Base-by-base conservation (phyloP, 2,113 vertebrate genomes). In the Brachypodius melanocephalos region DNA sequence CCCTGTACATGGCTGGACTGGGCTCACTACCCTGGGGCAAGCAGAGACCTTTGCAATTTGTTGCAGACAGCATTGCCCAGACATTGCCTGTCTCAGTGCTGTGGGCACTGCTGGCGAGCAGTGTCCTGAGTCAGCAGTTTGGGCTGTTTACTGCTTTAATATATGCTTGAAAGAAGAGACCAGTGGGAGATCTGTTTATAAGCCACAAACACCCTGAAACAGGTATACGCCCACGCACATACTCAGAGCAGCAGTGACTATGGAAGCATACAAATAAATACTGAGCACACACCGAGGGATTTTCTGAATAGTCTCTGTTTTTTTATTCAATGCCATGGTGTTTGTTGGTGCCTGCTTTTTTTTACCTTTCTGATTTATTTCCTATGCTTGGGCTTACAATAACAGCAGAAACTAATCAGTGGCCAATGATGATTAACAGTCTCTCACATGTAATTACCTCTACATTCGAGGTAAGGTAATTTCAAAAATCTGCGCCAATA, bases 361-460 rank as follows among this genome's bases (percentile, higher is more conserved):
- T 78, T 71, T 20, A 21, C 11, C 29, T 59, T 84, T 24, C 51
- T 54, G 80, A 91, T 91, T 89, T 74, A 78, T 91, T 94, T 94
- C 51, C 51, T 81, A 25, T 12, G 69, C 66, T 72, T 17, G 8
- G 68, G 61, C 74, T 87, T 40, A 86, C 66, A 88, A 58, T 57
- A 92, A 87, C 67, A 87, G 89, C 66, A 92, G 85, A 96, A 91
- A 93, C 83, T 94, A 94, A 95, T 95, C 92, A 75, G 85, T 91
- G 72, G 92, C 90, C 89, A 91, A 46, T 59, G 75, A 68, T 80
- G 88, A 96, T 93, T 94, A 90, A 94, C 46, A 87, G 54, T 86
- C 82, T 78, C 55, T 93, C 88, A 89, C 6, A 2, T 88, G 78
- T 76, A 84, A 90, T 80, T 96, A 97, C 91, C 83, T 97, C 89